Conservation (phyloP, 2,113 vertebrate genomes). For the Apodemus speciosus region DNA sequence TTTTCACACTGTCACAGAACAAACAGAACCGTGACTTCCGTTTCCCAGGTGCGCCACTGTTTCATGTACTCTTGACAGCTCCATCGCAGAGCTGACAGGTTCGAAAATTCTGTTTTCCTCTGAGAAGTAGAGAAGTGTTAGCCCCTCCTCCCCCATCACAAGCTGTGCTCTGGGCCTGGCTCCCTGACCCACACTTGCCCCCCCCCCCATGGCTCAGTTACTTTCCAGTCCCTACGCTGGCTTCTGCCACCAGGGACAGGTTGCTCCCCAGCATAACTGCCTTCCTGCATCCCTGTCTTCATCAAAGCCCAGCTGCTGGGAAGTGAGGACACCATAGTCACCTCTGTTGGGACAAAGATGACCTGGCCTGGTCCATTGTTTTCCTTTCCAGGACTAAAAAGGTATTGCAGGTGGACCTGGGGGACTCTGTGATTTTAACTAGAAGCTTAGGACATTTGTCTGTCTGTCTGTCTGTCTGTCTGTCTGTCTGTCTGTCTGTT, state of each 20-base stretch:
- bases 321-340: background rate
- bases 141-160: background rate
- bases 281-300: background rate
- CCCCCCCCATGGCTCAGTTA: background rate
- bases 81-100: slow-evolving; percentile 53
- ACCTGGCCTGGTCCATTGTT: background rate
- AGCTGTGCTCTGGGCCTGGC: background rate
- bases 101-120: slow-evolving; percentile 38
- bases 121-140: background rate
- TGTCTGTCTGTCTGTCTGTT: too few species aligned
- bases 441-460: background rate
- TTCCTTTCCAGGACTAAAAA: background rate
- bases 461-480: background rate
- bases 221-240: too few species aligned
- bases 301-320: too few species aligned
- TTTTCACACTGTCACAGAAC: slow-evolving; percentile 73
- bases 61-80: slow-evolving; percentile 44
- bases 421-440: background rate
- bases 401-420: too few species aligned
- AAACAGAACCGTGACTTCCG: slow-evolving; percentile 55
- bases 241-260: background rate
- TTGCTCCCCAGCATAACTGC: too few species aligned
- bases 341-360: background rate
- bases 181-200: background rate
- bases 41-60: slow-evolving; percentile 50